Evolutionary conservation across 1,140 invertebrate species (phyloP).

Genomic region (Trichonephila clavipes): DNA sequence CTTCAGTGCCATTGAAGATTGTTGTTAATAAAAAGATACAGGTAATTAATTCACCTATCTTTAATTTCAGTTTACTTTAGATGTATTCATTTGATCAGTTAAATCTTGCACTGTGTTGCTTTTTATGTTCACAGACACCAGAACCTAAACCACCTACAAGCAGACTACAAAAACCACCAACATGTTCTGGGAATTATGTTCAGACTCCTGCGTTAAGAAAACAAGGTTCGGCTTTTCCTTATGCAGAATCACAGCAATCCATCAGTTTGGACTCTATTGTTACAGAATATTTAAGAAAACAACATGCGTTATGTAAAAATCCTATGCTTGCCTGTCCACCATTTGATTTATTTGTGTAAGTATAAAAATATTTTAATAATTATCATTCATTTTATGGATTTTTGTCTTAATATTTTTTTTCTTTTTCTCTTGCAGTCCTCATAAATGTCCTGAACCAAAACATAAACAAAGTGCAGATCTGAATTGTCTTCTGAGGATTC

Average conservation of each 20-base stretch:
- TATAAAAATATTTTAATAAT: not conserved
- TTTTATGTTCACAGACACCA: slow-evolving; percentile 11
- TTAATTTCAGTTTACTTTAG: not conserved
- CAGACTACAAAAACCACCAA: slow-evolving; percentile 76
- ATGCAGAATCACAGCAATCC: slow-evolving; percentile 79
- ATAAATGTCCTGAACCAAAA: slow-evolving; percentile 95
- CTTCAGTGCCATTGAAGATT: slow-evolving; percentile 51
- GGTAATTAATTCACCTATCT: not conserved
- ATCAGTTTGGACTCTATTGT: slow-evolving; percentile 95
- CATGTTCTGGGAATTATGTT: slow-evolving; percentile 76
- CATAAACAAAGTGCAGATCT: slow-evolving; percentile 86
- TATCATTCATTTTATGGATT: not conserved
- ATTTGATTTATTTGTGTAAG: slow-evolving; percentile 82
- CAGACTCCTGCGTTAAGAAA: slow-evolving; percentile 78
- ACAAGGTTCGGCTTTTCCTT: slow-evolving; percentile 10
- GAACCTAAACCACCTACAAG: slow-evolving; percentile 25
- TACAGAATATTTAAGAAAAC: slow-evolving; percentile 96
- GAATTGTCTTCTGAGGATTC: slow-evolving; percentile 84
- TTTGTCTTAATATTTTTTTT: not conserved
- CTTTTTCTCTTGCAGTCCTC: slow-evolving; percentile 85
- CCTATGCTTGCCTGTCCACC: slow-evolving; percentile 84
- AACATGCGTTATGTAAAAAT: slow-evolving; percentile 84
- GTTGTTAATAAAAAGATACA: slow-evolving; percentile 49
- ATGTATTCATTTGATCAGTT: too few species aligned
- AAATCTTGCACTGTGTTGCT: too few species aligned